phyloP scores from a whole-genome alignment of 2,888 invertebrate species.

The Callimorpha dominula region DNA sequence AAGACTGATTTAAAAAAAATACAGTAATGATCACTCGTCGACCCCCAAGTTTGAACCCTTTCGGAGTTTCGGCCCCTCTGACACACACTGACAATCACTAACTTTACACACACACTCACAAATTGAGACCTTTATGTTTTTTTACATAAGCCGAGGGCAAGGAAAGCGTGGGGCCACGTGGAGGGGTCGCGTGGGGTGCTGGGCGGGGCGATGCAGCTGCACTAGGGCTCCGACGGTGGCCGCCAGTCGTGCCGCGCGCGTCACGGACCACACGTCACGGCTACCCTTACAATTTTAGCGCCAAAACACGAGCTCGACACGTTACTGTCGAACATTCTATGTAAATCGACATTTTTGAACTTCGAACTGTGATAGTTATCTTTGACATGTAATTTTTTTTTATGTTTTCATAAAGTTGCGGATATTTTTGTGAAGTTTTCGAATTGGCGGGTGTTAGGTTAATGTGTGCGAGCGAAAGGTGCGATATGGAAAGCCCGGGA shows the following conservation, averaged over 20 bases:
- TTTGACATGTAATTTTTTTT: slow-evolving; percentile 43
- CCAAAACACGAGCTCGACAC: slow-evolving; percentile 55
- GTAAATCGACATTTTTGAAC: slow-evolving; percentile 27
- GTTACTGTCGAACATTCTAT: slow-evolving; percentile 25
- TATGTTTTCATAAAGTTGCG: slow-evolving; percentile 39
- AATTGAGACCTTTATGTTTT: slow-evolving; percentile 63
- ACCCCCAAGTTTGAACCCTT: slow-evolving; percentile 66
- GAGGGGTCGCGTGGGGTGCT: slow-evolving; percentile 79
- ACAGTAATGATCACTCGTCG: slow-evolving; percentile 61
- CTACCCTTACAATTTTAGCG: slow-evolving; percentile 58
- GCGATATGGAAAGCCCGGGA: slow-evolving; percentile 81
- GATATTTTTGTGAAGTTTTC: slow-evolving; percentile 73
- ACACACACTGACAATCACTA: slow-evolving; percentile 58
- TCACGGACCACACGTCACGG: slow-evolving; percentile 73
- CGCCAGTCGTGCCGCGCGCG: slow-evolving; percentile 80
- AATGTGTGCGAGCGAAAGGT: slow-evolving; percentile 84
- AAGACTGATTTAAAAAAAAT: slow-evolving; percentile 65
- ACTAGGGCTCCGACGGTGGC: slow-evolving; percentile 71
- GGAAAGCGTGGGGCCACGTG: slow-evolving; percentile 77
- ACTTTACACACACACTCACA: slow-evolving; percentile 53
- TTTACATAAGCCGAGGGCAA: slow-evolving; percentile 77
- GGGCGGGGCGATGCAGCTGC: slow-evolving; percentile 84
- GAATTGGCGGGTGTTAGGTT: slow-evolving; percentile 77
- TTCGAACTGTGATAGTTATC: slow-evolving; percentile 38
- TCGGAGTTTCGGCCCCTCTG: slow-evolving; percentile 66